phyloP scores from a whole-genome alignment of 2,113 vertebrate species.

The Epinephelus moara region DNA sequence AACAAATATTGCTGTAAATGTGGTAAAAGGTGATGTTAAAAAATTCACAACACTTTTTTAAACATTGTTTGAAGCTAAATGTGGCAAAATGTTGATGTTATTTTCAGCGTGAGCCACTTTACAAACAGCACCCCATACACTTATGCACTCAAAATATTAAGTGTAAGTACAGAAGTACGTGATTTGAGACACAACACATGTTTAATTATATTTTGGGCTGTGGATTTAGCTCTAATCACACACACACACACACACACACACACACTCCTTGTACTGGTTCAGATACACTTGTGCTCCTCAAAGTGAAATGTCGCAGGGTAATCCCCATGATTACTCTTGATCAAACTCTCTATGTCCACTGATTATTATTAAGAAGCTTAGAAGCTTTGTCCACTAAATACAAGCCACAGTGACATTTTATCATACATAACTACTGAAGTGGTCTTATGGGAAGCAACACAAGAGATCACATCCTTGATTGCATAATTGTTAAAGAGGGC shows the following conservation, averaged over 20 bases:
- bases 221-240: not conserved
- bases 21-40: no score
- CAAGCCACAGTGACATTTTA: conserved; percentile 7
- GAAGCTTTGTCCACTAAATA: conserved; percentile 4
- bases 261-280: not conserved
- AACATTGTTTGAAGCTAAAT: no score
- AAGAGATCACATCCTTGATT: not conserved
- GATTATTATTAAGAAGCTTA: conserved; percentile 25
- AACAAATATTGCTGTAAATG: no score
- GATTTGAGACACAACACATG: not conserved
- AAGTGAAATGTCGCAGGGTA: not conserved
- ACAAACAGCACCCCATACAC: no score
- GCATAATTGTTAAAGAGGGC: not conserved
- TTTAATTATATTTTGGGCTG: not conserved
- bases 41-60: no score
- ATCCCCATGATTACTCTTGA: not conserved
- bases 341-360: conserved; percentile 5
- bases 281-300: not conserved
- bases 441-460: not conserved
- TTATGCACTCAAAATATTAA: no score
- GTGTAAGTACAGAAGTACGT: no score
- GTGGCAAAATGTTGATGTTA: no score
- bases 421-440: not conserved
- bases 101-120: no score
- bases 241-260: no score